Conservation (phyloP, 2,888 invertebrate genomes). For the Gonocerus acuteangulatus region DNA sequence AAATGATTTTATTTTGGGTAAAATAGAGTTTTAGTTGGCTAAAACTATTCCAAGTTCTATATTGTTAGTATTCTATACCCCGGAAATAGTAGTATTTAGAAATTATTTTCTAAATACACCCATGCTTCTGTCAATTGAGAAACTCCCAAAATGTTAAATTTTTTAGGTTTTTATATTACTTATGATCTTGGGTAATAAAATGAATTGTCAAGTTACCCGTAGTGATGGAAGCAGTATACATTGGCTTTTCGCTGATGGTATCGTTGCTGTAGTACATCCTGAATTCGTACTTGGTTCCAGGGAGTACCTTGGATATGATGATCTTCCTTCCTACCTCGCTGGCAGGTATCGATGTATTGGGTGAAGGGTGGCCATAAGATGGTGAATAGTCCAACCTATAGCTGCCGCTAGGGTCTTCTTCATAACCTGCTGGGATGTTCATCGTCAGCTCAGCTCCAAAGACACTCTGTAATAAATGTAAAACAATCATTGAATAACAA, state of each 20-base stretch:
- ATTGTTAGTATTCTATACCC: no score
- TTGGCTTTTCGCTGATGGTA: constrained; percentile 58
- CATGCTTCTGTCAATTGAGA: no score
- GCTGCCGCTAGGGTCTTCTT: constrained; percentile 70
- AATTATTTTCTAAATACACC: no score
- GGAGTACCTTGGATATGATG: constrained; percentile 74
- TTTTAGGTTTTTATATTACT: no score
- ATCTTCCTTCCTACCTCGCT: constrained; percentile 72
- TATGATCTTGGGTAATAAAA: no score
- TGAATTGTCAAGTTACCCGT: no score
- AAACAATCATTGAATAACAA: no score
- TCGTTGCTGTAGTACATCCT: constrained; percentile 83
- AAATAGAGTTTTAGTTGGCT: no score
- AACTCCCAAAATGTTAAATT: no score
- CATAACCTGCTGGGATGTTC: constrained; percentile 73
- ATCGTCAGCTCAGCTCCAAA: constrained; percentile 72
- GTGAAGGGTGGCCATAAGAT: constrained; percentile 72
- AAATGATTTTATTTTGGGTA: no score
- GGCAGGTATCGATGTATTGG: constrained; percentile 74
- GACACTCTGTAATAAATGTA: neutral
- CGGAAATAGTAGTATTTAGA: no score
- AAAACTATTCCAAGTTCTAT: no score
- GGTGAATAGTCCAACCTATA: constrained; percentile 80
- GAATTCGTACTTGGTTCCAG: constrained; percentile 86
- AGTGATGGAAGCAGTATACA: constrained; percentile 85